Evolutionary conservation across 2,888 invertebrate species (phyloP), one percentile per base, ranked within the genome.

Genomic region (Monopis laevigella): DNA sequence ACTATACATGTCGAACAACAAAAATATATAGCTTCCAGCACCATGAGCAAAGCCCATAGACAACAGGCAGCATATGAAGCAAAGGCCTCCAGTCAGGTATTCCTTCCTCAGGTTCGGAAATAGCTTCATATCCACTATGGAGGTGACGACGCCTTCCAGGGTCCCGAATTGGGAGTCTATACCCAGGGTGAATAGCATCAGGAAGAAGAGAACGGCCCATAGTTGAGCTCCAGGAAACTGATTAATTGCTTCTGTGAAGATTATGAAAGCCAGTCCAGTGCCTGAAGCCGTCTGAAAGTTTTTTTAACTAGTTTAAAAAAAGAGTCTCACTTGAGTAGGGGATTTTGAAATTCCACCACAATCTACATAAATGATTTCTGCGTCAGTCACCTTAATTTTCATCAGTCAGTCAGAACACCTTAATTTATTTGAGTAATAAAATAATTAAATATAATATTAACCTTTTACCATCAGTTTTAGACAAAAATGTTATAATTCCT

Each of bases 111-210:
- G 71, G 62, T 93, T 93, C 0, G 96, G 96, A 59, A 96, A 93
- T 10, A 97, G 71, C 59, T 96, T 96, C 88, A 97, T 90, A 59
- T 98, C 98, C 30, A 96, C 93, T 45, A 98, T 87, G 1, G 96
- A 96, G 0, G 97, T 97, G 41, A 96, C 93, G 11, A 97, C 96
- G 3, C 97, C 97, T 66, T 98, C 97, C 13, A 98, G 72, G 0
- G 96, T 97, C 0, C 96, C 96, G 60, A 98, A 97, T 64, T 97
- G 97, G 1, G 96, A 97, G 66, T 97, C 98, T 47, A 98, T 95
- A 4, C 98, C 98, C 43, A 98, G 82, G 0, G 96, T 96, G 65
- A 98, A 93, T 24, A 98, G 85, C 98, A 98, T 98, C 40, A 97
- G 83, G 73, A 98, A 98, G 82, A 98, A 98, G 8, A 98, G 84